A percentile compares a stretch with the other conserved stretches of the same genome.
Evolutionary conservation across 2,888 invertebrate genomes (phyloP).

Genomic region (Disparrhopalites patrizii): DNA sequence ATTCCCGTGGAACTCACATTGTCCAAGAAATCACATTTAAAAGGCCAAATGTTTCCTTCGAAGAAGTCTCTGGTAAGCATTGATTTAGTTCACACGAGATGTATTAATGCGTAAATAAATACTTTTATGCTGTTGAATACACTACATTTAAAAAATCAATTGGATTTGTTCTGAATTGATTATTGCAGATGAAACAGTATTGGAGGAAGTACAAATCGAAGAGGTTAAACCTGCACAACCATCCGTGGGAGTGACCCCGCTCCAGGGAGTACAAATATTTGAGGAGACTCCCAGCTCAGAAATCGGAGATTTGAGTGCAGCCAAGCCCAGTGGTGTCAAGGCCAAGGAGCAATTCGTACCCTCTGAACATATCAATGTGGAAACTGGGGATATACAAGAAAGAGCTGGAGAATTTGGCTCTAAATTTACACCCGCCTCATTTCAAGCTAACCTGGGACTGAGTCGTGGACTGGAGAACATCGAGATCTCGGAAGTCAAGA

Average conservation of each 20-base stretch:
- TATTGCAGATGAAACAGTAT: constrained; percentile 12
- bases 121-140: background rate
- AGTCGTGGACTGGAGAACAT: constrained; percentile 13
- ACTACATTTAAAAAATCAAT: background rate
- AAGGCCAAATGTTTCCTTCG: constrained; percentile 21
- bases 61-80: constrained; percentile 16
- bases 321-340: background rate
- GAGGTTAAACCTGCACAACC: constrained; percentile 1
- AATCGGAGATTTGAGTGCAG: constrained; percentile 9
- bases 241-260: background rate
- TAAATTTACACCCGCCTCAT: constrained; percentile 16
- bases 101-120: background rate
- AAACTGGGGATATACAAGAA: background rate
- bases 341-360: constrained; percentile 19
- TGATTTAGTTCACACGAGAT: no score
- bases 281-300: constrained; percentile 7
- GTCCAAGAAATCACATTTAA: constrained; percentile 30
- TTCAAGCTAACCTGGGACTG: constrained; percentile 11
- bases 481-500: constrained; percentile 21
- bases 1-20: constrained; percentile 15
- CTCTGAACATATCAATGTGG: constrained; percentile 3
- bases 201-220: constrained; percentile 12
- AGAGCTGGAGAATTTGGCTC: constrained; percentile 13
- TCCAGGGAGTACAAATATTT: constrained; percentile 18
- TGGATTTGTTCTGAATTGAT: background rate